Base-by-base conservation (phyloP, 92 coral and sea anemone species). In the Parazoanthus atlanticus region DNA sequence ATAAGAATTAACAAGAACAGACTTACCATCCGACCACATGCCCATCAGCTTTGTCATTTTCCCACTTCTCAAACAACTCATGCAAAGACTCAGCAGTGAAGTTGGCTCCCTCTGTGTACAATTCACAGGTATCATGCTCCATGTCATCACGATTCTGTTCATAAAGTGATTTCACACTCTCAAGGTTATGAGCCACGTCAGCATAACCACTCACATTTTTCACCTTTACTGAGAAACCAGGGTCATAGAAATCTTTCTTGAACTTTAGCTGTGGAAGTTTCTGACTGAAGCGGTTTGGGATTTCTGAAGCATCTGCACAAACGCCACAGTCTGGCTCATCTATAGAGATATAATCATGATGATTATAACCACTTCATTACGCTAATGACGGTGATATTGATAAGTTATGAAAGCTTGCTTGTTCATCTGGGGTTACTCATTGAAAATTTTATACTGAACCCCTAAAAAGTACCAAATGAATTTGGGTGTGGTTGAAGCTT, bases 121-220 rank as follows among this genome's bases (percentile, higher is more conserved):
- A 83, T 74, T 95, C 95, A 84, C 98, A 95, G 6, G 95, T 85
- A 74, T 93, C 98, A 15, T 84, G 87, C 54, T 92, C 95, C 80
- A 95, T 78, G 54, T 61, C 91, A 28, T 73, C 87, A 29, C 86
- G 90, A 76, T 95, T 78, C 25, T 80, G 85, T 12, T 71, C 91
- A 78, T 88, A 95, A 12, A 92, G 77, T 33, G 80, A 89, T 79
- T 91, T 82, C 58, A 95, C 76, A 41, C 91, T 93, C 67, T 94
- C 98, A 86, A 94, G 94, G 26, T 92, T 88, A 83, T 95, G 98
- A 76, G 70, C 88, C 36, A 29, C 56, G 69, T 92, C 90, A 19
- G 91, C 89, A 86, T 95, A 95, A 12, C 88, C 92, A 64, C 90
- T 84, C 69, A 95, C 95, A 74, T 93, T 88, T 19, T 88, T 80